Evolutionary conservation across 2,797 vertebrate species (phyloP).

Genomic region (Pangasius sanitwongsei): DNA sequence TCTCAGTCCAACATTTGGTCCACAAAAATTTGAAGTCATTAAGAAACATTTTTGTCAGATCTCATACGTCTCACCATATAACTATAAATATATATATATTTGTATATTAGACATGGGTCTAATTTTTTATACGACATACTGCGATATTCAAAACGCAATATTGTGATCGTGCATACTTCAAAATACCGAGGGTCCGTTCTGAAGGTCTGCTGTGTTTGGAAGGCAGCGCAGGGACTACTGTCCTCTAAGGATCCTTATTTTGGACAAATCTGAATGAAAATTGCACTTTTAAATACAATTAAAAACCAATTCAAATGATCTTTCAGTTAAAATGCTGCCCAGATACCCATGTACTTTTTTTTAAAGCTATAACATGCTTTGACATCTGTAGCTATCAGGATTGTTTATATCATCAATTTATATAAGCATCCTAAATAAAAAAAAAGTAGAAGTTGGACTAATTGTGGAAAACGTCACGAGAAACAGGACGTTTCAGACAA

Average conservation of each 20-base stretch:
- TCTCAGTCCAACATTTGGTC: not conserved
- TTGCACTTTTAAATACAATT: not conserved
- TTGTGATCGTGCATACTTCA: not conserved
- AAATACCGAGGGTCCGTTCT: conserved; percentile 6
- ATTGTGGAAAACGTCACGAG: not conserved
- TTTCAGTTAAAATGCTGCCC: not conserved
- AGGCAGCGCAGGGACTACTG: not conserved
- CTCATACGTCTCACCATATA: not conserved
- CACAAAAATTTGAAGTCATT: not conserved
- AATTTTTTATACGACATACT: not conserved
- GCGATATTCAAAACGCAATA: not conserved
- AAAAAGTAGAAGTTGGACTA: not conserved
- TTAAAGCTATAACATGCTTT: not conserved
- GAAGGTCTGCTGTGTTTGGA: not conserved
- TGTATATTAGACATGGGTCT: not conserved
- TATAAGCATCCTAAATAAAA: not conserved
- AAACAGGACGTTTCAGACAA: not conserved
- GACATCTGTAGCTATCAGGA: not conserved
- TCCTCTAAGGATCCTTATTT: not conserved
- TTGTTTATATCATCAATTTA: not conserved
- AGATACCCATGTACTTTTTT: not conserved
- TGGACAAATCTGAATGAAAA: not conserved
- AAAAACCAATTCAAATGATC: not conserved
- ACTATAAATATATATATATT: not conserved
- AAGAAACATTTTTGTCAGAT: not conserved